A percentile compares a stretch with the other conserved stretches of the same genome.
These are phyloP conservation scores for Thryonomys swinderianus DNA, from an alignment of 2,113 vertebrate species.

Conservation along the genomic window DNA sequence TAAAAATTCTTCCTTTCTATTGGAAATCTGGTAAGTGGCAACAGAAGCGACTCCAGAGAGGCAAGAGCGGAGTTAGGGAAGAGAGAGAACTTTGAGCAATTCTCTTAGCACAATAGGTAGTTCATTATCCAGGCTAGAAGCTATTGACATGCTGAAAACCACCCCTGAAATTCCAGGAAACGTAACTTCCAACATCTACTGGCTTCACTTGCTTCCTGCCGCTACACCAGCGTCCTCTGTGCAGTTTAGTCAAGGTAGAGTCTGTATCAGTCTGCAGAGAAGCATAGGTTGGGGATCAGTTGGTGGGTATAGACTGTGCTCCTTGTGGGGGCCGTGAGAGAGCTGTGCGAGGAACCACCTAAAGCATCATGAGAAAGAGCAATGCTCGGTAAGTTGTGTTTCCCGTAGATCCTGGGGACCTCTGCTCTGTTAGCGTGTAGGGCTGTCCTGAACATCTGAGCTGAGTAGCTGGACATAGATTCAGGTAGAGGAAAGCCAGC, in stretches of 20 bases:
- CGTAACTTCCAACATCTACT: neutral
- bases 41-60: neutral
- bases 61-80: no score
- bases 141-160: neutral
- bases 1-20: neutral
- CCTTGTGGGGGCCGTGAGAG: neutral
- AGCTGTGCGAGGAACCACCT: neutral
- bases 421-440: neutral
- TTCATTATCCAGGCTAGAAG: neutral
- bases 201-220: neutral
- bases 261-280: neutral
- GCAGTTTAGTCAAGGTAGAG: neutral
- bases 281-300: neutral
- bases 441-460: neutral
- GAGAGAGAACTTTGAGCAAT: neutral
- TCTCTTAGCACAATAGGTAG: neutral
- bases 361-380: neutral
- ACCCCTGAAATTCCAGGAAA: neutral
- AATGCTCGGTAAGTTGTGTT: neutral
- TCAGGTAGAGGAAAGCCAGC: neutral
- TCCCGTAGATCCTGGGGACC: neutral
- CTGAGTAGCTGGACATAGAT: rapidly evolving
- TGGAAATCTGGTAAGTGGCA: neutral
- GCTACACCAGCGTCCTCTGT: neutral
- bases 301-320: neutral